Conservation (phyloP, 2,888 invertebrate genomes). For the Prosopocoilus inquinatus region DNA sequence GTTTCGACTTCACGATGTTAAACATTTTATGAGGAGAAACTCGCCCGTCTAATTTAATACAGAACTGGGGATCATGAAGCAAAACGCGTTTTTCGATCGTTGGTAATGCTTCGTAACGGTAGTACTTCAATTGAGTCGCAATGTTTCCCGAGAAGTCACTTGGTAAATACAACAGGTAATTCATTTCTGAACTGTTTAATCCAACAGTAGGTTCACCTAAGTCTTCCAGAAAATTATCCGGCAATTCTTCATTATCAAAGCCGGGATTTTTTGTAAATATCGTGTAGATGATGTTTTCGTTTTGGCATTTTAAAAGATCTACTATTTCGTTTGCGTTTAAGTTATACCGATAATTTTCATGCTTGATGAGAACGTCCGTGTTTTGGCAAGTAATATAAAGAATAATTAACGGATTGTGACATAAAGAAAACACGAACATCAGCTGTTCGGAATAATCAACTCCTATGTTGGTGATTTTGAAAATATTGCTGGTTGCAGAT, state of each 20-base stretch:
- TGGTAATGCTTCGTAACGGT: conserved; percentile 49
- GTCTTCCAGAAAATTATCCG: conserved; percentile 24
- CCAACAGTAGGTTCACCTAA: conserved; percentile 22
- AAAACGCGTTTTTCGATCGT: conserved; percentile 55
- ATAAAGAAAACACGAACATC: conserved; percentile 40
- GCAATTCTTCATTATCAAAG: conserved; percentile 40
- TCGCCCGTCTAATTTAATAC: conserved; percentile 61
- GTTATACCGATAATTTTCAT: conserved; percentile 42
- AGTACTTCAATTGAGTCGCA: conserved; percentile 54
- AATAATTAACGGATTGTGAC: conserved; percentile 49
- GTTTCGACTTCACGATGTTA: conserved; percentile 50
- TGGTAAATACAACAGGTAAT: conserved; percentile 54
- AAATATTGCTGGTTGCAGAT: conserved; percentile 27
- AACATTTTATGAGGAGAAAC: conserved; percentile 53
- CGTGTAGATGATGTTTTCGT: conserved; percentile 47
- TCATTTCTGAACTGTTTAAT: conserved; percentile 37
- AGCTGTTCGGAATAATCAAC: conserved; percentile 42
- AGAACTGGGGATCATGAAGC: conserved; percentile 55
- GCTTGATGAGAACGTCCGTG: conserved; percentile 53
- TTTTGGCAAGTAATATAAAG: conserved; percentile 59
- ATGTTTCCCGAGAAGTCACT: conserved; percentile 52
- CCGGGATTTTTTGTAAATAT: conserved; percentile 44
- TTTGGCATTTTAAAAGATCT: conserved; percentile 33
- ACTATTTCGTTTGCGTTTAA: conserved; percentile 36
- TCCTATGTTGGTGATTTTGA: conserved; percentile 31